phyloP scores from a whole-genome alignment of 2,888 invertebrate genomes.

The Ypsolopha scabrella region DNA sequence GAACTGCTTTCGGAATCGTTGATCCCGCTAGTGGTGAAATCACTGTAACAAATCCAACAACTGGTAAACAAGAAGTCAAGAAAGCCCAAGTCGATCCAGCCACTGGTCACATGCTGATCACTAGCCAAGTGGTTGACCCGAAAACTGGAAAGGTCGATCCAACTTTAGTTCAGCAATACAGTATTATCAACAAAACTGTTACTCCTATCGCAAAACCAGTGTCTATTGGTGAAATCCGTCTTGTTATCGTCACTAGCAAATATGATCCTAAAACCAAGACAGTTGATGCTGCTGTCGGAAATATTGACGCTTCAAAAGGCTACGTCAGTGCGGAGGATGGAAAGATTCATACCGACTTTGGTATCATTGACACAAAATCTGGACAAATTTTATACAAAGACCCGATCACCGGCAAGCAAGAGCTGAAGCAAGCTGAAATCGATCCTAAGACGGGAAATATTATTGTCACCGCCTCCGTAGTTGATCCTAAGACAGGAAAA shows the following conservation, averaged over 20 bases:
- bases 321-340: conserved; percentile 63
- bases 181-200: conserved; percentile 53
- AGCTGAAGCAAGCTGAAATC: conserved; percentile 71
- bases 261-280: conserved; percentile 72
- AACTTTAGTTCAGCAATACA: conserved; percentile 62
- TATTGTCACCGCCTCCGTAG: conserved; percentile 64
- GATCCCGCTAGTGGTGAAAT: conserved; percentile 73
- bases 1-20: conserved; percentile 74
- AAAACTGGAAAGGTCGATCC: conserved; percentile 73
- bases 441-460: conserved; percentile 72
- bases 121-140: conserved; percentile 67
- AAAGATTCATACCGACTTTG: conserved; percentile 70
- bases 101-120: conserved; percentile 68
- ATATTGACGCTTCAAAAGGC: conserved; percentile 66
- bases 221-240: conserved; percentile 50
- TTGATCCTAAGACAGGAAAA: conserved; percentile 72
- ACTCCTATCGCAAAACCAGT: conserved; percentile 47
- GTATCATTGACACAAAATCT: conserved; percentile 71
- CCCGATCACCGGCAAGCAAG: conserved; percentile 71
- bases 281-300: conserved; percentile 66
- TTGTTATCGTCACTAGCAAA: conserved; percentile 61
- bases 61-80: conserved; percentile 68
- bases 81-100: conserved; percentile 66
- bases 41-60: conserved; percentile 50
- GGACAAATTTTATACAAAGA: conserved; percentile 72